These are phyloP conservation scores for Camelus dromedarius DNA, from an alignment of 2,113 vertebrate genomes.

Conservation along the genomic window DNA sequence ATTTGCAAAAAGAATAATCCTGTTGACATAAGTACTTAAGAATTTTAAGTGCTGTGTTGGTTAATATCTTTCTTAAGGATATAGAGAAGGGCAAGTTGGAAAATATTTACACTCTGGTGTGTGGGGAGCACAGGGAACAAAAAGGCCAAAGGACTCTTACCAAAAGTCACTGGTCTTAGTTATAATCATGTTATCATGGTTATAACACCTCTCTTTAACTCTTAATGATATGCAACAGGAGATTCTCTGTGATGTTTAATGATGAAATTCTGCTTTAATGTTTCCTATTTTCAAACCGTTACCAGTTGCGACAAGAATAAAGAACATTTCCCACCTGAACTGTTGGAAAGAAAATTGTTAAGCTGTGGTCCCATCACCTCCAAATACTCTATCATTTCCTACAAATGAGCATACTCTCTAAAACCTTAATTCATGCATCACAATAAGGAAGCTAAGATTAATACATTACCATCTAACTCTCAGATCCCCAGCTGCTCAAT, in stretches of 20 bases:
- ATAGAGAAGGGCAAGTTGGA: neutral
- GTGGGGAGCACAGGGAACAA: neutral
- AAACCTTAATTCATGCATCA: neutral
- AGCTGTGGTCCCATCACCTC: neutral
- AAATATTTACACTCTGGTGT: neutral
- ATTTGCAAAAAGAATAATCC: neutral
- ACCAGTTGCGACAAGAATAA: neutral
- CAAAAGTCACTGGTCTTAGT: neutral
- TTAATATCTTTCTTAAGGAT: neutral
- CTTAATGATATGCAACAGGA: neutral
- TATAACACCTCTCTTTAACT: neutral
- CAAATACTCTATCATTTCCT: neutral
- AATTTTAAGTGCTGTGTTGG: neutral
- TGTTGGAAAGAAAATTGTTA: neutral
- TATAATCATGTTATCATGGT: neutral
- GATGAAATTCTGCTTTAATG: neutral
- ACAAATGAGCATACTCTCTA: neutral
- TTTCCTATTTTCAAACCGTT: slow-evolving; percentile 31
- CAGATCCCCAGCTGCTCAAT: neutral
- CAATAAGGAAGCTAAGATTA: neutral
- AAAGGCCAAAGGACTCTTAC: neutral
- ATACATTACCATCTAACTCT: neutral
- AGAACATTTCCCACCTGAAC: neutral
- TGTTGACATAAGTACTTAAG: slow-evolving; percentile 34
- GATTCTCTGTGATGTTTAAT: neutral